A percentile compares a stretch with the other conserved stretches of the same genome.
Conservation (phyloP, 1,140 invertebrate species). For the Lepidotrigona ventralis region DNA sequence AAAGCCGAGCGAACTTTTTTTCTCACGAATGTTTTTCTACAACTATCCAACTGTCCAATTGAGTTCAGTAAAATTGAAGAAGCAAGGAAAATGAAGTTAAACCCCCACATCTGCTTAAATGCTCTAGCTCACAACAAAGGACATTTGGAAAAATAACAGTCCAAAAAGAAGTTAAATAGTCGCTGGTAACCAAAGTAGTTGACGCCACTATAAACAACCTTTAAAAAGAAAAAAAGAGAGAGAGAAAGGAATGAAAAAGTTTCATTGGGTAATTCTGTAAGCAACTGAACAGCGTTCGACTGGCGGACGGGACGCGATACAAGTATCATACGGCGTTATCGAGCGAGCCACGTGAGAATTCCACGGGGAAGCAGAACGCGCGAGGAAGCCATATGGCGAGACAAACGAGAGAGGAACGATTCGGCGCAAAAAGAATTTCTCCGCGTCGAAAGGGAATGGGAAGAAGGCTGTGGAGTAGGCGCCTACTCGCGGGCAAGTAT, state of each 20-base stretch:
- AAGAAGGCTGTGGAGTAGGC: background rate
- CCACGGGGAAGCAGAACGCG: slow-evolving; percentile 20
- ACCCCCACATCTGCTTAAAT: no score
- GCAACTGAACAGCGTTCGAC: background rate
- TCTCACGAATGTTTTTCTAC: background rate
- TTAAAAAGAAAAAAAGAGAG: no score
- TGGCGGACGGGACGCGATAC: background rate
- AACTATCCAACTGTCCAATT: background rate
- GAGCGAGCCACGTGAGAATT: slow-evolving; percentile 4
- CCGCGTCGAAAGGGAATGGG: slow-evolving; percentile 24
- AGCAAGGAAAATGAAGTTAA: no score
- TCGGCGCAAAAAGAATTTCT: background rate
- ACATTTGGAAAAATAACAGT: no score
- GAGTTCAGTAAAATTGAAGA: no score
- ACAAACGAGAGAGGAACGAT: background rate
- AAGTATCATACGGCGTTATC: background rate
- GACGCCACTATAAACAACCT: no score
- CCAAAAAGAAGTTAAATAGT: no score
- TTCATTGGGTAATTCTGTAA: no score
- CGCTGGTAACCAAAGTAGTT: no score
- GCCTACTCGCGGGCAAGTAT: slow-evolving; percentile 12
- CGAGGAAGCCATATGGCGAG: slow-evolving; percentile 21
- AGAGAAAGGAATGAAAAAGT: no score
- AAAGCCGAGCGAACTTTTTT: background rate
- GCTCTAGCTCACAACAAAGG: no score